Evolutionary conservation across 2,888 invertebrate genomes (phyloP).

Genomic region (Cryptophagus acutangulus): DNA sequence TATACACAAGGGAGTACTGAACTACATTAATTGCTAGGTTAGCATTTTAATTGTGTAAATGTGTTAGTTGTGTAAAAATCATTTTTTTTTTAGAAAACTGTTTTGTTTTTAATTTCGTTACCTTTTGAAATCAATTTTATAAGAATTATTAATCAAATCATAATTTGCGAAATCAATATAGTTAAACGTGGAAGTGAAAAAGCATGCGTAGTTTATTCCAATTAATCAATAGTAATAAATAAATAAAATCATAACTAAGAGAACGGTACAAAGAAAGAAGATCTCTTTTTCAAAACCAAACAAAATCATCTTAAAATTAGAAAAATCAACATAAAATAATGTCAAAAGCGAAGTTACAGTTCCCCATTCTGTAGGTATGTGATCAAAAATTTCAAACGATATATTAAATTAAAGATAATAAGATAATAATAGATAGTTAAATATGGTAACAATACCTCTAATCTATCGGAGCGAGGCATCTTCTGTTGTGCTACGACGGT

Average conservation of each 20-base stretch:
- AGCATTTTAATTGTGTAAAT: constrained; percentile 14
- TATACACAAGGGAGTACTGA: constrained; percentile 34
- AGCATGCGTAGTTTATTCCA: constrained; percentile 1
- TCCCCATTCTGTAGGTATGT: constrained; percentile 9
- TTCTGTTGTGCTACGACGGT: constrained; percentile 86
- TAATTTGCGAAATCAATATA: too few relatives aligned
- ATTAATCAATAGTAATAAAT: constrained; percentile 9
- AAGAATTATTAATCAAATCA: too few relatives aligned
- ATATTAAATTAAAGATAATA: neutral
- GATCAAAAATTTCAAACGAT: neutral
- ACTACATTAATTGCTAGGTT: constrained; percentile 28
- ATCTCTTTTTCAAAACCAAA: too few relatives aligned
- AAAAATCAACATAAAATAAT: constrained; percentile 4
- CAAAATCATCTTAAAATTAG: neutral
- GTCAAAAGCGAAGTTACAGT: constrained; percentile 4
- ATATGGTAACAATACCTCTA: constrained; percentile 73
- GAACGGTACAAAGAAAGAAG: constrained; percentile 22
- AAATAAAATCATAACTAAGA: constrained; percentile 23
- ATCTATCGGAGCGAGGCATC: constrained; percentile 89
- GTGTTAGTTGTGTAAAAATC: constrained; percentile 27
- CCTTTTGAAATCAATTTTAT: constrained; percentile 1
- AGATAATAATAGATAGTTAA: neutral
- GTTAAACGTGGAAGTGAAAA: constrained; percentile 9
- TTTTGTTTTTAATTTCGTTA: neutral
- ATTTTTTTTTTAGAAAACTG: constrained; percentile 19